These are phyloP conservation scores for Phylloscopus whistleri DNA, from an alignment of 2,113 vertebrate species.

Conservation along the genomic window DNA sequence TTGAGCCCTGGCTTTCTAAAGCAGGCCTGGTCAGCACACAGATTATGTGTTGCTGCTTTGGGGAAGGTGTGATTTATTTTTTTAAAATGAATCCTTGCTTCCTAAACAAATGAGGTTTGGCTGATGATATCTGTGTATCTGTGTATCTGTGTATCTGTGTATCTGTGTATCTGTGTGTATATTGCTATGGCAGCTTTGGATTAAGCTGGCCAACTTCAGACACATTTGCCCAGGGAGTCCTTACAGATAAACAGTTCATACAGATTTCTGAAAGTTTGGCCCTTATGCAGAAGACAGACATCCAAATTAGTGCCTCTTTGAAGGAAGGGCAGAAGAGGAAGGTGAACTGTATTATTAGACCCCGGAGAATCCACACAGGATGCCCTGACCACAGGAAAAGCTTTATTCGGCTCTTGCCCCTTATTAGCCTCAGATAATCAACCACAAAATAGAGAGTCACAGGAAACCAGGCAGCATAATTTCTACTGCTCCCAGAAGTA, in stretches of 20 bases:
- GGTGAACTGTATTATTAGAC: constrained; percentile 56
- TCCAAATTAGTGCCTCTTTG: constrained; percentile 8
- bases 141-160: background rate
- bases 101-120: background rate
- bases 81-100: background rate
- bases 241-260: background rate
- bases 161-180: background rate
- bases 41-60: background rate
- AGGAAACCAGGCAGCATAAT: constrained; percentile 30
- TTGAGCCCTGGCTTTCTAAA: background rate
- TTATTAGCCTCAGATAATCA: constrained; percentile 51
- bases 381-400: constrained; percentile 59
- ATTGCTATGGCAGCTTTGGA: background rate
- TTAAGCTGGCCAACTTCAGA: background rate
- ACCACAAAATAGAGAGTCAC: constrained; percentile 41
- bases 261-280: background rate
- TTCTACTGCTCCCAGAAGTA: constrained; percentile 13
- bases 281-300: background rate
- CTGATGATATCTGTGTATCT: background rate
- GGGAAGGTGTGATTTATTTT: background rate
- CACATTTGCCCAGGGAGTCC: background rate
- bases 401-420: constrained; percentile 46
- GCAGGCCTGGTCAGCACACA: background rate
- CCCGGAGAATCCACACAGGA: constrained; percentile 49
- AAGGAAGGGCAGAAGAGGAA: constrained; percentile 58